phyloP scores from a whole-genome alignment of 2,888 invertebrate species.

The Xestia c-nigrum region DNA sequence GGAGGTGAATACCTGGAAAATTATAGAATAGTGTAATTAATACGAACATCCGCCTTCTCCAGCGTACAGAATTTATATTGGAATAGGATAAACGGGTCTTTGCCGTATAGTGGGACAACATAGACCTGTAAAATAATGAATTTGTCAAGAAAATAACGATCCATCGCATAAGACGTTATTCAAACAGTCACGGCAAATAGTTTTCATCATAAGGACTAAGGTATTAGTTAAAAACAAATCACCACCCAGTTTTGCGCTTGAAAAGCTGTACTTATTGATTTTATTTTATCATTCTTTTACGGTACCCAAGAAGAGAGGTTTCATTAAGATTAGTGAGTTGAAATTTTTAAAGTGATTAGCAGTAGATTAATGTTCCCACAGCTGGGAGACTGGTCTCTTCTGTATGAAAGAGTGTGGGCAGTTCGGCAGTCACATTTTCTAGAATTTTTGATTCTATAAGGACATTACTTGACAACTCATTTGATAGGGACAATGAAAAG shows the following conservation, averaged over 20 bases:
- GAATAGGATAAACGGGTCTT: neutral
- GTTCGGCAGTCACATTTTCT: neutral
- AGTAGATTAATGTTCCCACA: neutral
- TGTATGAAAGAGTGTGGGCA: neutral
- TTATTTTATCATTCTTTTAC: neutral
- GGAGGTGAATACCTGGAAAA: constrained; percentile 83
- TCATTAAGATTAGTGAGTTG: neutral
- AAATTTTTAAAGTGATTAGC: neutral
- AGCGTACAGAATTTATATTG: neutral
- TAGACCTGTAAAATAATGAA: neutral
- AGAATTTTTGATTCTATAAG: neutral
- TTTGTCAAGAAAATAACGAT: neutral
- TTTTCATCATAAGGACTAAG: neutral
- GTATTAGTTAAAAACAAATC: neutral
- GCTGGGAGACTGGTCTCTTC: neutral
- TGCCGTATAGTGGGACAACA: neutral
- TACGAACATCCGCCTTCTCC: neutral
- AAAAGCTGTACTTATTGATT: neutral
- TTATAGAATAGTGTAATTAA: neutral
- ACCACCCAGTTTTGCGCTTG: neutral
- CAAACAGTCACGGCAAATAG: too few species aligned
- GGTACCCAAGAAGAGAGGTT: neutral
- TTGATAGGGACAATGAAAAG: neutral
- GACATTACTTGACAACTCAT: neutral
- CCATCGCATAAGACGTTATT: neutral